phyloP scores from a whole-genome alignment of 2,113 vertebrate species.

The Glaucidium brasilianum region DNA sequence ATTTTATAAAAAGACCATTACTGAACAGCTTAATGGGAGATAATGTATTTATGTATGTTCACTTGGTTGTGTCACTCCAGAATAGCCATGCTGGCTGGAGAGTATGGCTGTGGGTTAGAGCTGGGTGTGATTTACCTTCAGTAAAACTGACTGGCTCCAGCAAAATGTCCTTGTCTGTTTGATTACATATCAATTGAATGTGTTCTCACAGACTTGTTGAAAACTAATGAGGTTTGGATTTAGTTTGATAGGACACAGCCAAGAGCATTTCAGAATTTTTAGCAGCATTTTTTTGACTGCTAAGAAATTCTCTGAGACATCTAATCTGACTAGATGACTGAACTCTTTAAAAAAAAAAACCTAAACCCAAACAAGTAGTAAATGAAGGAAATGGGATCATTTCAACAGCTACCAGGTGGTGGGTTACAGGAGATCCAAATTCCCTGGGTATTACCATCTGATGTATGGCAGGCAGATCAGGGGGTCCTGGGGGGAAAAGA shows the following conservation, averaged over 20 bases:
- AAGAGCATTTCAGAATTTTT: not conserved
- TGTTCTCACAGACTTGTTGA: not conserved
- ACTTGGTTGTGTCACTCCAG: not conserved
- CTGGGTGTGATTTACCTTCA: not conserved
- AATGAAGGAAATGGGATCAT: not conserved
- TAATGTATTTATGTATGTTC: not conserved
- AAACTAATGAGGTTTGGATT: not conserved
- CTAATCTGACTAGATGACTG: not conserved
- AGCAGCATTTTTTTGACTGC: not conserved
- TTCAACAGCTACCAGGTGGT: not conserved
- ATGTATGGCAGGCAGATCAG: not conserved
- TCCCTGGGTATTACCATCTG: not conserved
- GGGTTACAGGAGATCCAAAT: not conserved
- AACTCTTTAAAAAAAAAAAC: not conserved
- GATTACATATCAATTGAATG: not conserved
- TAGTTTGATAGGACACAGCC: not conserved
- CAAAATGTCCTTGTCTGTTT: not conserved
- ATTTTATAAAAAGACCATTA: not conserved
- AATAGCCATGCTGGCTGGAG: not conserved
- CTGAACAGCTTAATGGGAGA: not conserved
- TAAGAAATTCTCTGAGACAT: not conserved
- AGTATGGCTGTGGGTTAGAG: not conserved
- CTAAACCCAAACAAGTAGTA: not conserved
- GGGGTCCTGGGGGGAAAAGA: not conserved
- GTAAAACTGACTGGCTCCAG: not conserved